These are phyloP conservation scores for Phenacoccus solenopsis DNA, from an alignment of 1,140 invertebrate genomes.

Conservation along the genomic window DNA sequence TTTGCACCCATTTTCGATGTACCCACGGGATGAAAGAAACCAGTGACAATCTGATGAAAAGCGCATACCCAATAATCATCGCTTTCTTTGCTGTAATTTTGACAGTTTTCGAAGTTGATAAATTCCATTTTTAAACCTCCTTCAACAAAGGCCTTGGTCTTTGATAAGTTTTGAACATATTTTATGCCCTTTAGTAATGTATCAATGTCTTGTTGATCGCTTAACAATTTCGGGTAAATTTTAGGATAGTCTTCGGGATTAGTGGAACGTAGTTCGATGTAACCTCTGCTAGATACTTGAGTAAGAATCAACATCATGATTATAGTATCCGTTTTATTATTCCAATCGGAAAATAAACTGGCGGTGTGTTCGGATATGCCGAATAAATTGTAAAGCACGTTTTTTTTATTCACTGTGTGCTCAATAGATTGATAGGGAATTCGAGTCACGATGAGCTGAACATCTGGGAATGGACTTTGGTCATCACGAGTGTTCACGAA, in stretches of 20 bases:
- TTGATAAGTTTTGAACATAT: constrained; percentile 27
- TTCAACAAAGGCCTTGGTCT: constrained; percentile 29
- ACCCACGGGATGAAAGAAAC: constrained; percentile 30
- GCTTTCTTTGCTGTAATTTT: constrained; percentile 21
- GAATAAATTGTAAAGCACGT: background rate
- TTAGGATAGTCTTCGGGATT: constrained; percentile 44
- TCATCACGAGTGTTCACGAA: constrained; percentile 2
- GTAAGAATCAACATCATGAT: constrained; percentile 35
- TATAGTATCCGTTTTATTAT: constrained; percentile 45
- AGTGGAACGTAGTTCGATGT: constrained; percentile 34
- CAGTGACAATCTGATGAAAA: constrained; percentile 27
- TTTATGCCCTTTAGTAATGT: constrained; percentile 29
- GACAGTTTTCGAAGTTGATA: constrained; percentile 39
- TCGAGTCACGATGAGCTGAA: background rate
- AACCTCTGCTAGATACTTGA: constrained; percentile 37
- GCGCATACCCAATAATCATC: constrained; percentile 31
- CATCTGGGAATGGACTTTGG: background rate
- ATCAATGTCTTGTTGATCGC: constrained; percentile 22
- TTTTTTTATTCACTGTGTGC: background rate
- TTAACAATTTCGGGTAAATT: constrained; percentile 44
- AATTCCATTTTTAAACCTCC: constrained; percentile 40
- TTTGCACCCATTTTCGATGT: constrained; percentile 23
- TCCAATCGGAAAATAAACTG: constrained; percentile 34
- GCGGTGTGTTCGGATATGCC: constrained; percentile 56
- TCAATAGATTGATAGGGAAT: background rate